Evolutionary conservation across 2,797 vertebrate genomes (phyloP).

Genomic region (Triplophysa bombifrons): DNA sequence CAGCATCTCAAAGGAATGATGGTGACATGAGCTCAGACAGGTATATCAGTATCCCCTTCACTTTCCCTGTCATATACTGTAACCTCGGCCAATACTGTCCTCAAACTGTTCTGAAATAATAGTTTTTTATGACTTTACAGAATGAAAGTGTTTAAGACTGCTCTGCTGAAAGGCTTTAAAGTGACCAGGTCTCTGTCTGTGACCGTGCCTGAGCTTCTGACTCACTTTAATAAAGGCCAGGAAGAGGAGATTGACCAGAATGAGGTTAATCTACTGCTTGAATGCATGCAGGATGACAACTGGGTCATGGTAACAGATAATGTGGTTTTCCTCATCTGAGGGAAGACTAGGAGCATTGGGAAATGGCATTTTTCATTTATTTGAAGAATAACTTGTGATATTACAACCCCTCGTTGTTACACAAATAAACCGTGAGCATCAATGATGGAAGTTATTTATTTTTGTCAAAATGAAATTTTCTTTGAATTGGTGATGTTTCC

Average conservation of each 20-base stretch:
- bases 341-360: background rate
- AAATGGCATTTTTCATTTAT: background rate
- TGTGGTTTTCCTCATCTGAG: slow-evolving; percentile 72
- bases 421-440: slow-evolving; percentile 25
- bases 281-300: slow-evolving; percentile 72
- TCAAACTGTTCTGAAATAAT: background rate
- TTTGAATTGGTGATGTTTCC: too few species aligned
- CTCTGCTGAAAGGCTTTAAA: too few species aligned
- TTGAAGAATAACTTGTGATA: background rate
- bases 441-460: background rate
- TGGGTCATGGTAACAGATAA: slow-evolving; percentile 73
- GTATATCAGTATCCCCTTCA: slow-evolving; percentile 39
- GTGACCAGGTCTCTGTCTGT: too few species aligned
- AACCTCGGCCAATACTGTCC: too few species aligned
- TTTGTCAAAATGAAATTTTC: background rate
- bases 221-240: slow-evolving; percentile 64
- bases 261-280: slow-evolving; percentile 62
- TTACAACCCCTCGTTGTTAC: background rate
- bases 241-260: slow-evolving; percentile 60
- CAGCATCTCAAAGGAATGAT: slow-evolving; percentile 56
- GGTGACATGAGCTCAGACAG: slow-evolving; percentile 56
- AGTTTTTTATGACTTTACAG: slow-evolving; percentile 45
- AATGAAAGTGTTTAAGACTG: slow-evolving; percentile 68
- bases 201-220: slow-evolving; percentile 60
- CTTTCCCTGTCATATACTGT: background rate